Base-by-base conservation (phyloP, 1,140 invertebrate genomes). In the Holotrichia oblita region DNA sequence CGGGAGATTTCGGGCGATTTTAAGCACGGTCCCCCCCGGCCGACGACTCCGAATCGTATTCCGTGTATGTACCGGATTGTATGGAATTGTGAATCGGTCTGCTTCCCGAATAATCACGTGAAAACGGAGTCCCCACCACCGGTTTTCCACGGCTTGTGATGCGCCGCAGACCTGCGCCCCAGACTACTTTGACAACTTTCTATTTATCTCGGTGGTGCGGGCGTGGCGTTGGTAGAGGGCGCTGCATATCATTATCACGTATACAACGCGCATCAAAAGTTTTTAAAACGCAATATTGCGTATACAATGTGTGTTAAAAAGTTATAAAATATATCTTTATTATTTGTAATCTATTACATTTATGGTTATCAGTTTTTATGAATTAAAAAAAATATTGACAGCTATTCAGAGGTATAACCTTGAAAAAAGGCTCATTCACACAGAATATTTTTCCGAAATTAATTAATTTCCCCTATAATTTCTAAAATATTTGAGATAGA, bases 151-250 rank as follows among this genome's bases (percentile, higher is more conserved):
- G 8, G 61, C 61, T 69, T 69, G 61, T 69, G 61, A 69, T 69
- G 61, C 61, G 61, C 61, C 3, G 22, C 22, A 10, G 17, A 8
- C 17, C 22, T 69, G 61, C 61, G 61, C 61, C 3, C 0, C 20
- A 8, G 22, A 69, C 22, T 9, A 6, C 27, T 14, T 17, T 55
- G 61, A 69, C 61, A 34, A 69, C 61, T 69, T 69, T 69, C 61
- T 69, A 69, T 69, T 69, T 69, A 34, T 69, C 61, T 69, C 61
- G 61, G 61, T 14, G 22, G 22, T 69, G 22, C 61, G 22, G 61
- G 12, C 61, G 27, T 69, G 17, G 20, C 2, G 22, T 20, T 55
- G 17, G 17, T 69, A 69, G 61, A 69, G 20, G 61, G 61, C 61
- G 61, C 61, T 69, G 8, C 17, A 6, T 55, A n/a, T 55, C n/a